Evolutionary conservation across 2,888 invertebrate genomes (phyloP), one percentile per base, ranked within the genome.

Genomic region (Muschampia plurimacula): DNA sequence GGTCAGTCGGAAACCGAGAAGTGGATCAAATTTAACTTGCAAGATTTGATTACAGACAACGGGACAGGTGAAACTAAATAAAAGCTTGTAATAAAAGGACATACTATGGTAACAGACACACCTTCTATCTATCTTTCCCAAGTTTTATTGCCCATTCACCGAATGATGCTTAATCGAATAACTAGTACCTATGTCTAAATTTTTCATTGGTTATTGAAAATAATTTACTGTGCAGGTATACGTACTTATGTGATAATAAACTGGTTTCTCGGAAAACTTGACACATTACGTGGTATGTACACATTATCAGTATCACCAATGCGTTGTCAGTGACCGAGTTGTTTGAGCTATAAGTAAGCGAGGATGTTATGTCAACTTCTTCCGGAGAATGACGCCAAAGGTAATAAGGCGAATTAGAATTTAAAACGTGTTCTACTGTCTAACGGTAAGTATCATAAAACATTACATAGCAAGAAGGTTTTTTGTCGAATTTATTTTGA

Each of bases 341-440:
- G 60, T 72, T 74, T 59, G 46, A 60, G 52, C 13, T 49, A 67
- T 72, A 60, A 64, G 12, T 72, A 60, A 62, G 44, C 49, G 52
- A 74, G 75, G 73, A 52, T 74, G 74, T 82, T 80, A 82, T 79
- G 78, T 84, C 83, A 81, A 77, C 81, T 85, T 88, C 87, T 85
- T 85, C 81, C 82, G 80, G 75, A 32, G 68, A 46, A 60, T 68
- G 46, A 68, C 60, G 46, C 15, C 60, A 60, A 68, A 49, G 60
- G 46, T 12, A 63, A n/a, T 7, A 9, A n/a, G 32, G 4, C 36
- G 4, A 52, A 9, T 32, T 59, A 59, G 32, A 32, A 59, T 32
- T 60, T 59, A 59, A 28, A 28, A n/a, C 59, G 32, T 22, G 59
- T 59, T 6, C 32, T 22, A 4, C 13, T 46, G 2, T 12, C 4